Base-by-base conservation (phyloP, 1,140 invertebrate species). In the Lycorma delicatula region DNA sequence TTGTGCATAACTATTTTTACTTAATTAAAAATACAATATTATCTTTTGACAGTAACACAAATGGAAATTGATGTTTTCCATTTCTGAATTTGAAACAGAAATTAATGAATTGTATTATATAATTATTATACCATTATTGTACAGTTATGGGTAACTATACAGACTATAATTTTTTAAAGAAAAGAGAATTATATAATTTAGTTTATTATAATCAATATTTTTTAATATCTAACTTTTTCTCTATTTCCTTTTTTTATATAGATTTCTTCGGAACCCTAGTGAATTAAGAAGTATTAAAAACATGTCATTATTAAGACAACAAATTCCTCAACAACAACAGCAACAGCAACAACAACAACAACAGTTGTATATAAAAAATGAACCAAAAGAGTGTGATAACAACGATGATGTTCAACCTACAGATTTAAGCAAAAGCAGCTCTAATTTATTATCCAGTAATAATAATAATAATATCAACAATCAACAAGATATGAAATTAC, bases 251-350 rank as follows among this genome's bases (percentile, higher is more conserved):
- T 67, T 72, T 71, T 63, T 66, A 72, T 76, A 54, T 68, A 89
- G 87, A 71, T 93, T 93, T 72, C 73, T 93, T 47, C 80, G 91
- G 57, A 93, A 93, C 74, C 90, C 90, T 27, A 88, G 86, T 27
- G 91, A 93, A 74, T 71, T 93, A 60, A 93, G 93, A 67, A 93
- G 89, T 68, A 93, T 94, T 47, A 94, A 94, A 71, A 93, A 93
- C 70, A 93, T 93, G 62, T 92, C 89, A 2, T 72, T 92, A 55
- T 71, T 93, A 57, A 79, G 90, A n/a, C 88, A 93, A 71, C 86
- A 91, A 70, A 86, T 87, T 82, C 49, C 18, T 11, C 48, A 48
- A 11, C 56, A 59, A 13, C 56, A 58, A 18, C 28, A 56, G 25
- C 60, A 47, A 13, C 57, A 51, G 18, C 38, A 23, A 25, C 36